phyloP scores from a whole-genome alignment of 2,888 invertebrate species.

The Dynastes tityus region DNA sequence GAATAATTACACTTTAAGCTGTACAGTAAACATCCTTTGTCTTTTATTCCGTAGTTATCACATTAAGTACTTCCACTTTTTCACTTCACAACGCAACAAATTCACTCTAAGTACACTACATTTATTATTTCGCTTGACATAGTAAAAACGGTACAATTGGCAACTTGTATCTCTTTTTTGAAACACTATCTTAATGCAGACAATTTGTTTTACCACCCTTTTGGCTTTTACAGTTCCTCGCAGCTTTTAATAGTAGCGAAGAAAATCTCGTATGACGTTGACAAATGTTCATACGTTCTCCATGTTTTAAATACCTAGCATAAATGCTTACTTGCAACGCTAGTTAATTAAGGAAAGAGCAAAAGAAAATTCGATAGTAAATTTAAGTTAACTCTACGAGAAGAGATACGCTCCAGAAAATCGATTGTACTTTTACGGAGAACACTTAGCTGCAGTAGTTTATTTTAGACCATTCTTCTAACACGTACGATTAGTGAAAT shows the following conservation, averaged over 20 bases:
- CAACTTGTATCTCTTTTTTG: slow-evolving; percentile 11
- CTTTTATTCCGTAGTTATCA: slow-evolving; percentile 4
- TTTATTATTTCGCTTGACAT: slow-evolving; percentile 37
- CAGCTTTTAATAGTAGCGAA: not conserved
- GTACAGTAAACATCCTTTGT: not conserved
- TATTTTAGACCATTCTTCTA: too few species aligned
- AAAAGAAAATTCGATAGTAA: slow-evolving; percentile 1
- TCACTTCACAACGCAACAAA: slow-evolving; percentile 20
- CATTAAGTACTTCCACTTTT: slow-evolving; percentile 9
- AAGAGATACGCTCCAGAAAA: not conserved
- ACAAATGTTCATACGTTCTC: not conserved
- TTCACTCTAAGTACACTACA: slow-evolving; percentile 21
- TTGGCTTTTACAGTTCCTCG: not conserved
- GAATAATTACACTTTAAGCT: slow-evolving; percentile 1
- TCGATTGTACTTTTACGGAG: too few species aligned
- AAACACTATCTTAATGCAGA: slow-evolving; percentile 26
- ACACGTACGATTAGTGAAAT: too few species aligned
- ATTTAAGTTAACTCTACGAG: not conserved
- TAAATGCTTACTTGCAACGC: not conserved
- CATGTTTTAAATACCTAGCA: not conserved
- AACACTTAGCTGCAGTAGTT: too few species aligned
- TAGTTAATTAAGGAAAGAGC: not conserved
- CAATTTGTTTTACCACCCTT: slow-evolving; percentile 21
- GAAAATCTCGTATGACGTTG: slow-evolving; percentile 4
- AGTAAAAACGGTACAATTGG: not conserved